Conservation (phyloP, 2,113 vertebrate species). For the Monarcha castaneiventris region DNA sequence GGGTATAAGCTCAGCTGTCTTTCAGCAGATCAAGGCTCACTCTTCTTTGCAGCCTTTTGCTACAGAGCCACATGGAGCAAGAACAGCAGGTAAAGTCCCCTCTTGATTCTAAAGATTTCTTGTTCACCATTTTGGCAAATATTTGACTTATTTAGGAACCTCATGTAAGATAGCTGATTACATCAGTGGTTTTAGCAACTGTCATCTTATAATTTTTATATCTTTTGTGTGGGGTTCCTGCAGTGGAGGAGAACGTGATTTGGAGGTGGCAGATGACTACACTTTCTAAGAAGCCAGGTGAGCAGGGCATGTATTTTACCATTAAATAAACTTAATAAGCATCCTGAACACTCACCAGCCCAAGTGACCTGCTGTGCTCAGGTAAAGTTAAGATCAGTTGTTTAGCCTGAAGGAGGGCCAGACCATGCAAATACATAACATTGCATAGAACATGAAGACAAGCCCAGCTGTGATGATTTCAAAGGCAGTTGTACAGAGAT, state of each 20-base stretch:
- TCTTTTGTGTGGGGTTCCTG: accelerated
- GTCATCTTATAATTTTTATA: background rate
- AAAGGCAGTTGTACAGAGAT: background rate
- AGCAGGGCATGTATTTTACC: background rate
- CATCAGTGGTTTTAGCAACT: background rate
- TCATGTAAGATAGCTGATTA: background rate
- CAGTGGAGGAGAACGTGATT: background rate
- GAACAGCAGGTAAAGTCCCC: background rate
- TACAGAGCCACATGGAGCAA: background rate
- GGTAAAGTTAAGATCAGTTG: background rate
- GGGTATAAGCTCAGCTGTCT: background rate
- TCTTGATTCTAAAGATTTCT: background rate
- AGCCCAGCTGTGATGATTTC: background rate
- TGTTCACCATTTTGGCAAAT: background rate
- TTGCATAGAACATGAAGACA: background rate
- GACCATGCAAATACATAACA: background rate
- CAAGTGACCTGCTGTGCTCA: background rate
- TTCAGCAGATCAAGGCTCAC: background rate
- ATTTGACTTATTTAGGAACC: background rate
- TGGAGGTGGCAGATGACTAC: background rate
- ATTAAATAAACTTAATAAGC: background rate
- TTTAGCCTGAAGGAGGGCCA: background rate
- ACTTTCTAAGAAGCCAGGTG: background rate
- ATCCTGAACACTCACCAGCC: background rate
- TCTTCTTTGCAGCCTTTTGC: background rate